Conservation (phyloP, 2,797 vertebrate species). For the Apodemus agrarius region DNA sequence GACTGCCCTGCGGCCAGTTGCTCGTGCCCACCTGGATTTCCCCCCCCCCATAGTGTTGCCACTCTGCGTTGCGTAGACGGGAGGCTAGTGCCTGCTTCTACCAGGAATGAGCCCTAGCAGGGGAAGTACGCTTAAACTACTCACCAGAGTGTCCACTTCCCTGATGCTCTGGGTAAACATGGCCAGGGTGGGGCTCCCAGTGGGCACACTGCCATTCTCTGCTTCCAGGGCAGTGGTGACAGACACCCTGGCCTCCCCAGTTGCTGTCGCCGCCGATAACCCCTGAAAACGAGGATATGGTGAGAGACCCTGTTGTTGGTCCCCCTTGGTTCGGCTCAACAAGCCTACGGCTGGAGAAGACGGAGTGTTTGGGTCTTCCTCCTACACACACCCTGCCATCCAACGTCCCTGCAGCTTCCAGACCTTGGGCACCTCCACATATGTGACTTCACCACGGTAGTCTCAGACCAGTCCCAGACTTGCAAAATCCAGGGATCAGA, state of each 20-base stretch:
- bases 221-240: background rate
- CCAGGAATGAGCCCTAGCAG: accelerated
- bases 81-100: background rate
- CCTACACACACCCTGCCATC: background rate
- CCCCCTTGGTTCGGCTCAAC: background rate
- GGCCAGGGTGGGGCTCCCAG: background rate
- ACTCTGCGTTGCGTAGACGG: background rate
- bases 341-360: background rate
- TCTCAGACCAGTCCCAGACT: background rate
- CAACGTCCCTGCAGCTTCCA: background rate
- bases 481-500: background rate
- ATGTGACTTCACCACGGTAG: background rate
- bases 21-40: background rate
- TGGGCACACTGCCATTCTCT: background rate
- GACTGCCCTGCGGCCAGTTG: background rate
- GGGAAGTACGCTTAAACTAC: background rate
- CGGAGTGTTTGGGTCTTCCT: too few species aligned
- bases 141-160: conserved; percentile 32
- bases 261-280: background rate
- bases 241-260: background rate
- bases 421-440: background rate
- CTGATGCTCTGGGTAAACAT: background rate
- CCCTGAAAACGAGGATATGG: conserved; percentile 38
- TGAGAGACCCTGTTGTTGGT: background rate
- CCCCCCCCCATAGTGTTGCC: background rate